Conservation (phyloP, 2,797 vertebrate species). For the Bradypus variegatus region DNA sequence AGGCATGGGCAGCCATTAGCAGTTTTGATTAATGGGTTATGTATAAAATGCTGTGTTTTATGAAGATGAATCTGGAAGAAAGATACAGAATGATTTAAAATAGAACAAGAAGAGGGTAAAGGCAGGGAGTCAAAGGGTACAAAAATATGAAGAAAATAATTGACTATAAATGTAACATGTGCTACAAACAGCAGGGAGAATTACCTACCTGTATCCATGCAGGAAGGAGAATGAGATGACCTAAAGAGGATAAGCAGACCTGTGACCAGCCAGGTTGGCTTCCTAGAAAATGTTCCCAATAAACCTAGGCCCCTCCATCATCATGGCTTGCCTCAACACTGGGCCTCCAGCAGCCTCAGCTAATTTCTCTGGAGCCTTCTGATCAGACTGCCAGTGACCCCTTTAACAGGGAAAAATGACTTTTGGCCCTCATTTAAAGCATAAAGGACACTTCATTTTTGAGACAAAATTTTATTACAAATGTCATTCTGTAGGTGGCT, state of each 20-base stretch:
- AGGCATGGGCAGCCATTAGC: neutral
- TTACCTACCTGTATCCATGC: neutral
- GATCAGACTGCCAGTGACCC: neutral
- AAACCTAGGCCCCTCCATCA: neutral
- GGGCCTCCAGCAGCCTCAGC: neutral
- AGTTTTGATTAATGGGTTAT: neutral
- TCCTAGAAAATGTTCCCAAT: neutral
- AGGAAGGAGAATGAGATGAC: neutral
- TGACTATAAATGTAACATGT: neutral
- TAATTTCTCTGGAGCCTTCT: neutral
- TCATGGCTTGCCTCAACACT: neutral
- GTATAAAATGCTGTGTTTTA: neutral
- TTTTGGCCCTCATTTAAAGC: conserved; percentile 10
- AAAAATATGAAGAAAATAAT: neutral
- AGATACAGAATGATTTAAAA: neutral
- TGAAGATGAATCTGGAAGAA: conserved; percentile 25
- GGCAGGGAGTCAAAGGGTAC: neutral
- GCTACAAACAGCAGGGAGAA: neutral
- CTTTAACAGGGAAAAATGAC: neutral
- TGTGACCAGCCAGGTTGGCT: neutral
- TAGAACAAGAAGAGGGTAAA: neutral
- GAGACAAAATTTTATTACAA: neutral
- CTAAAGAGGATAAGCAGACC: neutral
- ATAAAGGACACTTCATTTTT: conserved; percentile 4
- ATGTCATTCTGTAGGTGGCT: neutral